Percentiles rank a stretch among this genome's conserved stretches.
Evolutionary conservation across 2,113 vertebrate genomes (phyloP).

Genomic region (Tor tambroides): DNA sequence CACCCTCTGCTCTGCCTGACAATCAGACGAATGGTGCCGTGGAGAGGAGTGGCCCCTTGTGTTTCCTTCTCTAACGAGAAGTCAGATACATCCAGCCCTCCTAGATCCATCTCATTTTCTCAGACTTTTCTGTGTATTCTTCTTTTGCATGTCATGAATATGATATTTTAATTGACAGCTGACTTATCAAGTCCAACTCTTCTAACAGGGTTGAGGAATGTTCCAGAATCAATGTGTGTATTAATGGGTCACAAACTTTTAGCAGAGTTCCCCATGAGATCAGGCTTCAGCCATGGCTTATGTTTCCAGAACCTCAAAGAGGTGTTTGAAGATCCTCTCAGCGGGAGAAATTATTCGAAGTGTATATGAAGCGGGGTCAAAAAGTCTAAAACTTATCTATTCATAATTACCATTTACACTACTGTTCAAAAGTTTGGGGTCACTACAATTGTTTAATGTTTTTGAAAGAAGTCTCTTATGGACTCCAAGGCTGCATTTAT

Average conservation of each 20-base stretch:
- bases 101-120: slow-evolving; percentile 14
- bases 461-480: neutral
- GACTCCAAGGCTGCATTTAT: neutral
- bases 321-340: neutral
- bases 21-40: slow-evolving; percentile 39
- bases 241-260: neutral
- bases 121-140: neutral
- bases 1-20: slow-evolving; percentile 35
- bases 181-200: neutral
- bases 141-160: slow-evolving; percentile 1
- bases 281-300: neutral
- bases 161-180: neutral
- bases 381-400: neutral
- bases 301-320: neutral
- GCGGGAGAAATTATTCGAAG: neutral
- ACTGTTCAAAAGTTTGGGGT: neutral
- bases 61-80: slow-evolving; percentile 38
- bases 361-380: neutral
- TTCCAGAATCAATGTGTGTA: neutral
- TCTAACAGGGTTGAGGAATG: neutral
- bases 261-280: neutral
- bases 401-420: neutral
- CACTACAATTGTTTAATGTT: neutral
- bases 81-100: slow-evolving; percentile 5
- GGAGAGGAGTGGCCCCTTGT: slow-evolving; percentile 47